Evolutionary conservation across 2,888 invertebrate genomes (phyloP), one percentile per base, ranked within the genome.

Genomic region (Diploptera punctata): DNA sequence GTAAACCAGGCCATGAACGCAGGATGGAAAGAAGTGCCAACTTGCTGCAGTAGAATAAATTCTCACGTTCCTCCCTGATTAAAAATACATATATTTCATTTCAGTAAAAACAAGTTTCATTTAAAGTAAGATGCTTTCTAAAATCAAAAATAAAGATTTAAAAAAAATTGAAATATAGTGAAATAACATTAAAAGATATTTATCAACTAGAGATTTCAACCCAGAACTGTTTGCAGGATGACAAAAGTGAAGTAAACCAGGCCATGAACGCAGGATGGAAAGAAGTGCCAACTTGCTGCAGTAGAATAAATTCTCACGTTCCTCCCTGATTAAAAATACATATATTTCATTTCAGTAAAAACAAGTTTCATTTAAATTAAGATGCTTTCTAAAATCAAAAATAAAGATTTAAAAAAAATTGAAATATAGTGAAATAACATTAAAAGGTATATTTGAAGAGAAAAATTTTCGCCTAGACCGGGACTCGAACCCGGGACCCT

Each of bases 401-500:
- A n/a, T n/a, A n/a, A n/a, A n/a, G n/a, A n/a, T n/a, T n/a, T n/a
- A n/a, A n/a, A n/a, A n/a, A n/a, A n/a, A n/a, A n/a, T n/a, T n/a
- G n/a, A n/a, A n/a, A n/a, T n/a, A n/a, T n/a, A n/a, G n/a, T n/a
- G n/a, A n/a, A n/a, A n/a, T n/a, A n/a, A n/a, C n/a, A n/a, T n/a
- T n/a, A n/a, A n/a, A n/a, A n/a, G n/a, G n/a, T n/a, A n/a, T n/a
- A n/a, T 91, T 77, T 92, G 91, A 29, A 94, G 91, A 76, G 95
- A 88, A 68, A 94, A 92, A 77, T 89, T 89, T 74, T 95, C 85
- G 4, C 94, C 94, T 75, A 95, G 86, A 70, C 98, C 98, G 47
- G 97, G 91, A 93, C 97, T 98, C 76, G 97, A 97, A 75, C 96
- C 90, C 77, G 98, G 83, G 73, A 94, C n/a, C n/a, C n/a, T n/a